phyloP scores from a whole-genome alignment of 2,113 vertebrate genomes.

The Aegithalos caudatus region DNA sequence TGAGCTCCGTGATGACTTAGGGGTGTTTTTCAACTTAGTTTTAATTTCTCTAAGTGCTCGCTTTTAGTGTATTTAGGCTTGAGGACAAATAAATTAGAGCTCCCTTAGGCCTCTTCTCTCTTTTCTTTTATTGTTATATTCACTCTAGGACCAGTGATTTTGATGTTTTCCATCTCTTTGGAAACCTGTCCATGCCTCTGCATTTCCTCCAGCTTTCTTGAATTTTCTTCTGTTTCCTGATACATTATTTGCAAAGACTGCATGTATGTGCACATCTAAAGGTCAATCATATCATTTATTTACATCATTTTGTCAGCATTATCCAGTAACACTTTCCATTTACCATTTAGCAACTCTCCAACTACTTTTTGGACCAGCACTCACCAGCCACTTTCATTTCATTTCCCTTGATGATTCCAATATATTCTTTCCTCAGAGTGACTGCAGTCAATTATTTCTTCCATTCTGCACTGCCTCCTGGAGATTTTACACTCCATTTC shows the following conservation, averaged over 20 bases:
- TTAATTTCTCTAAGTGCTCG: neutral
- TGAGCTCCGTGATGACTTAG: neutral
- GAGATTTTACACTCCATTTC: slow-evolving; percentile 29
- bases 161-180: neutral
- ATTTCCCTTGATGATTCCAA: neutral
- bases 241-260: neutral
- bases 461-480: slow-evolving; percentile 5
- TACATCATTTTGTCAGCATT: neutral
- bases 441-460: slow-evolving; percentile 34
- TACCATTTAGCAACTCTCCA: neutral
- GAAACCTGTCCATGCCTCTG: neutral
- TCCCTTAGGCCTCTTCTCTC: neutral
- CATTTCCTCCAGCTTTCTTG: neutral
- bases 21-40: neutral
- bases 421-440: neutral
- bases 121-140: neutral
- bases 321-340: neutral
- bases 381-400: neutral
- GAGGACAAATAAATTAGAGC: neutral
- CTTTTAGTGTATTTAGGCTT: neutral
- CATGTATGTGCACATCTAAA: neutral
- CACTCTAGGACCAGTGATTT: neutral
- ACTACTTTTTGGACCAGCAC: neutral
- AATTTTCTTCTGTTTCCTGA: neutral
- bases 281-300: neutral